These are phyloP conservation scores for Helicoverpa assulta DNA, from an alignment of 2,888 invertebrate genomes.

Conservation along the genomic window DNA sequence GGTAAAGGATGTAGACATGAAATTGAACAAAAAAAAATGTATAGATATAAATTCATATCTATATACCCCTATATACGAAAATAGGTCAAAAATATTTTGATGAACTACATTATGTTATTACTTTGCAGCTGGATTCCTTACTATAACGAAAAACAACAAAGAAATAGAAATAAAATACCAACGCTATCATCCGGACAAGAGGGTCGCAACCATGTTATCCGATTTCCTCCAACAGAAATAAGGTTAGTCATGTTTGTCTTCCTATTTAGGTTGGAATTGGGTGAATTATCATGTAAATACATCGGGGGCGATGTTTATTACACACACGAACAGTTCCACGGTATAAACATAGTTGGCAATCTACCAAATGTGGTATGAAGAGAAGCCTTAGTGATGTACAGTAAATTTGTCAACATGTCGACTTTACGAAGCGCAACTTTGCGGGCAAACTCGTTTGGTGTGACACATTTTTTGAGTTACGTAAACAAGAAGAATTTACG, in stretches of 20 bases:
- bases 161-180: slow-evolving; percentile 21
- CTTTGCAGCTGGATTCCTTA: no score
- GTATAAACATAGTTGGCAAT: slow-evolving; percentile 79
- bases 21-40: no score
- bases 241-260: slow-evolving; percentile 59
- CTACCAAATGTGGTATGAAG: slow-evolving; percentile 70
- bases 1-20: no score
- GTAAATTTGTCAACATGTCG: slow-evolving; percentile 76
- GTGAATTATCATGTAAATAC: slow-evolving; percentile 74
- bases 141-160: slow-evolving; percentile 18
- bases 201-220: slow-evolving; percentile 31
- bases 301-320: slow-evolving; percentile 71
- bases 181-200: slow-evolving; percentile 8
- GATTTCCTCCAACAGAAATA: slow-evolving; percentile 58
- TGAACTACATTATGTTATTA: no score
- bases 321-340: slow-evolving; percentile 74
- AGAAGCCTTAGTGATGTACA: slow-evolving; percentile 66
- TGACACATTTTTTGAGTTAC: slow-evolving; percentile 49
- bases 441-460: slow-evolving; percentile 36
- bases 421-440: slow-evolving; percentile 55
- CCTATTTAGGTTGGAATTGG: slow-evolving; percentile 56
- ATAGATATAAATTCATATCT: no score
- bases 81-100: no score
- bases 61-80: no score
- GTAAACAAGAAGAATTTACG: slow-evolving; percentile 50